Evolutionary conservation across 1,140 invertebrate genomes (phyloP).

Genomic region (Meloidogyne exigua): DNA sequence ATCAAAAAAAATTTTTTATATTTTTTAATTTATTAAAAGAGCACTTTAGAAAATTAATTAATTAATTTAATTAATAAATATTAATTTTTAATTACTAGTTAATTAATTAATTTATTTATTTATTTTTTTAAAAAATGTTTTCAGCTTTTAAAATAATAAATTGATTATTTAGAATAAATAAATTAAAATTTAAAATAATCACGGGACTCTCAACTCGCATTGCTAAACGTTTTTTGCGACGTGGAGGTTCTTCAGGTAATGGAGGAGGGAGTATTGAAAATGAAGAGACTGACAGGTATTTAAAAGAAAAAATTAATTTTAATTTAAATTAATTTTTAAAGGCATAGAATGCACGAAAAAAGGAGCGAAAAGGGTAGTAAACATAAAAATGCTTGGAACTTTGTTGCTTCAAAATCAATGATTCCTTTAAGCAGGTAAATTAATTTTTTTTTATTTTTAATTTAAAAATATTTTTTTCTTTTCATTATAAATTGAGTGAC

Average conservation of each 20-base stretch:
- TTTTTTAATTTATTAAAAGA: too few species aligned
- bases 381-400: conserved; percentile 16
- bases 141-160: too few species aligned
- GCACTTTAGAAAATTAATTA: too few species aligned
- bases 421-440: conserved; percentile 25
- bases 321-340: background rate
- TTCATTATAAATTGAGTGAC: too few species aligned
- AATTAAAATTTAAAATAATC: background rate
- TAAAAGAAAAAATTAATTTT: background rate
- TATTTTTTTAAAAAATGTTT: too few species aligned
- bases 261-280: background rate
- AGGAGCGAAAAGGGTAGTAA: background rate
- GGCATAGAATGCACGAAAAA: background rate
- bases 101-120: too few species aligned
- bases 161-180: background rate
- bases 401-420: conserved; percentile 26
- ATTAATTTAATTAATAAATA: too few species aligned
- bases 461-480: too few species aligned
- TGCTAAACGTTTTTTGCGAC: conserved; percentile 21
- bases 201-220: conserved; percentile 23
- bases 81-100: too few species aligned
- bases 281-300: background rate
- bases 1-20: too few species aligned
- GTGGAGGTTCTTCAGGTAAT: background rate
- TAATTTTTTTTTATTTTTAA: too few species aligned